Evolutionary conservation across 2,113 vertebrate genomes (phyloP).

Genomic region (Lates calcarifer): DNA sequence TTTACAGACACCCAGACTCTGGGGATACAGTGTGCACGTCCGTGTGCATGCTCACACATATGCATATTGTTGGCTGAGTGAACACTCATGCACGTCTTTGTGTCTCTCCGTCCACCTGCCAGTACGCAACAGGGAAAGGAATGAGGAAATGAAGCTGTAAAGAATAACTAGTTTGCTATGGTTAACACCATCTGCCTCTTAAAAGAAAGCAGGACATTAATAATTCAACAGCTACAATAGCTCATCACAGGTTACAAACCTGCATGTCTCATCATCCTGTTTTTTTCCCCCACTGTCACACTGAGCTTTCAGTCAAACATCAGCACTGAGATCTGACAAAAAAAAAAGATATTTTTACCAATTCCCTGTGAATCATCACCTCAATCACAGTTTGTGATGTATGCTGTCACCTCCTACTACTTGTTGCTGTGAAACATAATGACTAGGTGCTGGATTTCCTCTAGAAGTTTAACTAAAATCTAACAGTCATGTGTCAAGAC

Average conservation of each 20-base stretch:
- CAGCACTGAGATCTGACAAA: constrained; percentile 6
- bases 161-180: background rate
- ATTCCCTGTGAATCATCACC: background rate
- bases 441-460: background rate
- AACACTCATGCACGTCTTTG: background rate
- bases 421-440: background rate
- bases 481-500: background rate
- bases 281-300: too few species aligned
- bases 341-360: background rate
- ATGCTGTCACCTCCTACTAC: background rate
- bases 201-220: constrained; percentile 46
- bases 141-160: constrained; percentile 3
- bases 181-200: constrained; percentile 8
- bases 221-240: constrained; percentile 48
- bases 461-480: background rate
- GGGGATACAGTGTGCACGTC: background rate
- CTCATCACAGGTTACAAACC: constrained; percentile 20
- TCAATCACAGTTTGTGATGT: background rate
- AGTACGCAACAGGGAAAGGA: background rate
- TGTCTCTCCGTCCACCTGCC: constrained; percentile 4
- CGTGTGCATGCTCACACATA: background rate
- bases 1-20: constrained; percentile 27
- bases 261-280: background rate
- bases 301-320: background rate
- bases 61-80: background rate